Evolutionary conservation across 2,888 invertebrate genomes (phyloP), one percentile per base, ranked within the genome.

Genomic region (Leptinotarsa rubiginosa): DNA sequence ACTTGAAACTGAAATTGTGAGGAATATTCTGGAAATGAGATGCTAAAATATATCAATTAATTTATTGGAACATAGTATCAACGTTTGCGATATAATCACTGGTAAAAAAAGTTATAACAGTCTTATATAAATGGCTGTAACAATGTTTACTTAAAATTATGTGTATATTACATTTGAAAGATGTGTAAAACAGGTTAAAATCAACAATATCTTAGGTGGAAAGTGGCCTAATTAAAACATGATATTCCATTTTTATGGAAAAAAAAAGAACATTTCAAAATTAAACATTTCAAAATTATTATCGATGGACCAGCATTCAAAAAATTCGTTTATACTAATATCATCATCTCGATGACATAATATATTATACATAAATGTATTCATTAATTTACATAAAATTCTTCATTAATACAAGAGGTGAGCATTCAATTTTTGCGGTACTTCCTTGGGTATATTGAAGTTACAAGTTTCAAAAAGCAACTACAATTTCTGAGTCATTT

Each of bases 121-220:
- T 76, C 76, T 74, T 76, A 72, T 76, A 72, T 68, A 52, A 70
- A 64, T 76, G 74, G 76, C 68, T 67, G 66, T 71, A 76, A 73
- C 73, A 73, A 69, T 69, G 69, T 70, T 72, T 52, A 66, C 70
- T 76, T 76, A 71, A 54, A 70, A 70, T 72, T 74, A 76, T 12
- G 62, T 64, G 56, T 74, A 74, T 69, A 70, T 31, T 70, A 74
- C 70, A 74, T 59, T 70, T 41, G 20, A 56, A 66, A 69, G 15
- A 22, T 47, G 22, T 54, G 50, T 65, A 68, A 68, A 54, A 70
- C 54, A 70, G 66, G 15, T 72, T 49, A 47, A 72, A 64, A 73
- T 5, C 22, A 62, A 56, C 65, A 66, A 67, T 41, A 41, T 41
- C 4, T 22, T 66, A 67, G 70, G 56, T 67, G 52, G 69, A 70